Conservation (phyloP, 2,113 vertebrate genomes). For the Turnix velox region DNA sequence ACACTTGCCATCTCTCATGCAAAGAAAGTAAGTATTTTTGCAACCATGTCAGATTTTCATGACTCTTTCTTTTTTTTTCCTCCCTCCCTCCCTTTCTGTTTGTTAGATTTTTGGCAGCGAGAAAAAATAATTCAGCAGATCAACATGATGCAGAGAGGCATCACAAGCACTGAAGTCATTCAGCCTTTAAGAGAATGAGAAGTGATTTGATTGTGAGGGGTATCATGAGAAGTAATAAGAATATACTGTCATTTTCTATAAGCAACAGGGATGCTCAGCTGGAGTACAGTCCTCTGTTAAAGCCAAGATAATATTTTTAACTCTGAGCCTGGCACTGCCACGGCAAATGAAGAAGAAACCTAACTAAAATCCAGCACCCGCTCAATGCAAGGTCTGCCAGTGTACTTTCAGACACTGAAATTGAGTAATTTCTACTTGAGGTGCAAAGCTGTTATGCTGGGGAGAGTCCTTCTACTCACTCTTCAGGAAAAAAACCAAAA, state of each 20-base stretch:
- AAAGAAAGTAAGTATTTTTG: not conserved
- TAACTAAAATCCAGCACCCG: not conserved
- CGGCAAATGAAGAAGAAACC: not conserved
- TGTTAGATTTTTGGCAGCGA: not conserved
- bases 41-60: not conserved
- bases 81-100: not conserved
- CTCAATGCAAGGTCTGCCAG: not conserved
- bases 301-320: not conserved
- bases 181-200: not conserved
- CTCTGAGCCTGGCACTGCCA: not conserved
- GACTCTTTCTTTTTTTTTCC: accelerated
- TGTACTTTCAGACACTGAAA: not conserved
- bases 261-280: not conserved
- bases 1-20: not conserved
- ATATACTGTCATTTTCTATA: not conserved
- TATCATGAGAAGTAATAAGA: not conserved
- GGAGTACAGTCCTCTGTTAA: not conserved
- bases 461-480: not conserved
- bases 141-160: not conserved
- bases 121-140: not conserved
- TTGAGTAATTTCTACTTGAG: not conserved
- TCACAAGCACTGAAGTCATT: not conserved
- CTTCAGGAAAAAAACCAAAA: not conserved
- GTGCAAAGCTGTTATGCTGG: not conserved
- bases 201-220: slow-evolving; percentile 14